Evolutionary conservation across 1,140 invertebrate genomes (phyloP).

Genomic region (Micrasema minimum): DNA sequence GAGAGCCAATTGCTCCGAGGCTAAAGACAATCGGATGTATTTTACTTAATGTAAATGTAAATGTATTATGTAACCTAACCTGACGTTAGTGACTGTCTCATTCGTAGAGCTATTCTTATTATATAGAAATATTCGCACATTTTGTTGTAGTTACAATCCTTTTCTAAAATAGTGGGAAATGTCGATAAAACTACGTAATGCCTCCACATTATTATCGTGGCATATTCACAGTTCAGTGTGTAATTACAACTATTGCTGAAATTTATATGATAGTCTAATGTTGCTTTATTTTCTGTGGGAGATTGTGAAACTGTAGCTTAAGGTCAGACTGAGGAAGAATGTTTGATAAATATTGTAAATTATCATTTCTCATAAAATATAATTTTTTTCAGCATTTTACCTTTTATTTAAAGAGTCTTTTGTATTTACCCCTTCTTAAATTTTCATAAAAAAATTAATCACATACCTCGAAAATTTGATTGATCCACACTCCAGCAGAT

Average conservation of each 20-base stretch:
- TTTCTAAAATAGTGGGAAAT: constrained; percentile 52
- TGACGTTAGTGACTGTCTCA: constrained; percentile 53
- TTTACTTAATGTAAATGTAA: constrained; percentile 52
- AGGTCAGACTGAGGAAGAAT: constrained; percentile 69
- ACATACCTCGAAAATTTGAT: no score
- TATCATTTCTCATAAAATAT: constrained; percentile 71
- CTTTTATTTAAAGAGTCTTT: constrained; percentile 43
- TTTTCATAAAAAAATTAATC: no score
- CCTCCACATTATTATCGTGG: constrained; percentile 50
- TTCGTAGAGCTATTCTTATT: constrained; percentile 54
- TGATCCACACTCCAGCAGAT: no score
- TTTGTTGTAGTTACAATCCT: constrained; percentile 53
- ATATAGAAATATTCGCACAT: constrained; percentile 53
- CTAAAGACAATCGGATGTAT: constrained; percentile 50
- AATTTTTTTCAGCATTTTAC: constrained; percentile 67
- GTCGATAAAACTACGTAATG: constrained; percentile 50
- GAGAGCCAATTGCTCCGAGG: constrained; percentile 50
- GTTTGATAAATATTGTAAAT: constrained; percentile 70
- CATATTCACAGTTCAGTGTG: constrained; percentile 59
- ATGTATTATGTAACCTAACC: constrained; percentile 54
- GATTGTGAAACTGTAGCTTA: constrained; percentile 69
- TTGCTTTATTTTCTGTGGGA: constrained; percentile 70
- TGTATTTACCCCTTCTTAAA: constrained; percentile 11
- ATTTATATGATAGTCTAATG: constrained; percentile 69
- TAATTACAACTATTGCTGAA: constrained; percentile 67